Evolutionary conservation across 2,113 vertebrate genomes (phyloP).

Genomic region (Laterallus jamaicensis): DNA sequence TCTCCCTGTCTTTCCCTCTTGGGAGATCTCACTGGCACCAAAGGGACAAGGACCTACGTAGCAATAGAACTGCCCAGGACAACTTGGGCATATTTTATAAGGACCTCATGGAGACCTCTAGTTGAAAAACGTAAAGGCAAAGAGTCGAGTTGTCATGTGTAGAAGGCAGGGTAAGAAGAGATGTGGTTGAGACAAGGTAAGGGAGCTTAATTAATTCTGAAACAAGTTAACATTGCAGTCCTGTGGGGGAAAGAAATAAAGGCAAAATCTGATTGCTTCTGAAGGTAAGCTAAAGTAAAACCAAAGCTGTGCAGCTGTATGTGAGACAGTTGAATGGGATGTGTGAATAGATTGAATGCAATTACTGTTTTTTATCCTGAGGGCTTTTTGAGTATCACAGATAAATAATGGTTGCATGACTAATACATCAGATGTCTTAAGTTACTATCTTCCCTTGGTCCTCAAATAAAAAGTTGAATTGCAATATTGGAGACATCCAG

Average conservation of each 20-base stretch:
- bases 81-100: not conserved
- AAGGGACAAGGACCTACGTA: fast-evolving
- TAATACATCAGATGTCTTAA: not conserved
- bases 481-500: not conserved
- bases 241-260: not conserved
- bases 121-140: not conserved
- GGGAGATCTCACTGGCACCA: not conserved
- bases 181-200: not conserved
- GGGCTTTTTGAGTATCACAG: not conserved
- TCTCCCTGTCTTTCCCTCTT: not conserved
- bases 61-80: not conserved
- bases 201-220: not conserved
- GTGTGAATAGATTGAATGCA: not conserved
- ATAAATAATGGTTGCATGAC: not conserved
- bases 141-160: not conserved
- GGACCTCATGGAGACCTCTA: not conserved
- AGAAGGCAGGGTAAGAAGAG: not conserved
- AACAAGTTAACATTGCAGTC: not conserved
- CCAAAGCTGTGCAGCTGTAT: not conserved
- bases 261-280: not conserved
- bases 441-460: not conserved
- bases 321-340: not conserved
- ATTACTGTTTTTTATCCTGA: not conserved
- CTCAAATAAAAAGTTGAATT: not conserved
- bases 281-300: not conserved